Base-by-base conservation (phyloP, 64 coral and sea anemone species). In the Actinia tenebrosa region DNA sequence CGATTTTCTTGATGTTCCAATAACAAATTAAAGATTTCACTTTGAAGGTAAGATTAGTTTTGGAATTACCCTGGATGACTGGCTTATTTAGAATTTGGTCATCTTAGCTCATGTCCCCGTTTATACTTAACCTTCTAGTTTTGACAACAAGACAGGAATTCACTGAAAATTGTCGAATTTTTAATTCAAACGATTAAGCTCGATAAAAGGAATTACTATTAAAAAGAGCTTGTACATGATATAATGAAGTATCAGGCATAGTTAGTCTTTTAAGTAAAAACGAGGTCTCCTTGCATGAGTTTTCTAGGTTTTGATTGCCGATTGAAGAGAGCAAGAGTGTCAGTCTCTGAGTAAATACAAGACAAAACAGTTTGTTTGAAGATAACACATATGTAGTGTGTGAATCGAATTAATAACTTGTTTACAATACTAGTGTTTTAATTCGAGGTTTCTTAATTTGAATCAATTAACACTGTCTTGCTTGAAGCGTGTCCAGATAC, bases 1-100 rank as follows among this genome's bases (percentile, higher is more conserved):
- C 19, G 22, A 23, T 7, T 75, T 30, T 10, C 3, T 30, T 27
- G 69, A 75, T 1, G 25, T 75, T 75, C 23, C 25, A 75, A 75
- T 75, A 69, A n/a, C 18, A 75, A 75, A 14, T 42, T 30, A 42
- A 30, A 75, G 25, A 20, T n/a, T 69, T 20, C 2, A 69, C 10
- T 75, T 75, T 10, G 14, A 75, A 75, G 69, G 69, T 75, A 75
- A 75, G 69, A 75, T 75, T 75, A 30, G 10, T 75, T 75, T 75
- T 75, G n/a, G 63, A 66, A 75, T 75, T 75, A 75, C 15, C 69
- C 3, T 75, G 10, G 15, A 42, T 42, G 69, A 75, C 25, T 66
- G 63, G 63, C 10, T 58, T 20, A 66, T 22, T 23, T 66, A 8
- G 63, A 5, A 20, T 19, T 66, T 8, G 5, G 5, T 50, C 47